phyloP scores from a whole-genome alignment of 2,888 invertebrate genomes.

The Pseudococcus viburni region DNA sequence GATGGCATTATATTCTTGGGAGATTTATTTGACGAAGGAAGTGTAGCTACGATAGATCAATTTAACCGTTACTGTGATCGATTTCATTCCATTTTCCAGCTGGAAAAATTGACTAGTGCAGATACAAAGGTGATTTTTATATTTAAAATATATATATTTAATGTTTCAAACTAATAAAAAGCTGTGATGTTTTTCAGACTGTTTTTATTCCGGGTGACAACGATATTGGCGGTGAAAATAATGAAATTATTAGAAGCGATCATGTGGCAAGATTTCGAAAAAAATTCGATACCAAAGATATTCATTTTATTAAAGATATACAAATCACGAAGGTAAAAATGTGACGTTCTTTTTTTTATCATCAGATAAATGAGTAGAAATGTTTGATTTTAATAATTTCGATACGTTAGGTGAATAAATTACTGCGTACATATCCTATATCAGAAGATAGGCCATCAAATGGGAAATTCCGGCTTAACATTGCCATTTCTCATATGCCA shows the following conservation, averaged over 20 bases:
- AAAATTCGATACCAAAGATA: conserved; percentile 63
- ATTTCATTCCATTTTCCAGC: conserved; percentile 76
- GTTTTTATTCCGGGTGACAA: conserved; percentile 96
- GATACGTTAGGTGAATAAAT: conserved; percentile 68
- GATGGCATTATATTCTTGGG: conserved; percentile 92
- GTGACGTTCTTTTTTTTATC: neutral
- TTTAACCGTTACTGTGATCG: conserved; percentile 83
- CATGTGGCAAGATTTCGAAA: conserved; percentile 67
- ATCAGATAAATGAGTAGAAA: neutral
- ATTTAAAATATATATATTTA: neutral
- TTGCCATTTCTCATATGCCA: conserved; percentile 84
- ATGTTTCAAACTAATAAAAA: conserved; percentile 4
- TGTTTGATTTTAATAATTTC: neutral
- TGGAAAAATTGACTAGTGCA: conserved; percentile 23
- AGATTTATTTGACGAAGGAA: conserved; percentile 96
- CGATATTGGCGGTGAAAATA: conserved; percentile 94
- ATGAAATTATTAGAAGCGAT: conserved; percentile 74
- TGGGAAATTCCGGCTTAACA: conserved; percentile 68
- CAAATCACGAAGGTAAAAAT: conserved; percentile 58
- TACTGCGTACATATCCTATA: conserved; percentile 68
- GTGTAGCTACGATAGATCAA: conserved; percentile 80
- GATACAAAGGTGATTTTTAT: conserved; percentile 48
- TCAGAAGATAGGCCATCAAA: conserved; percentile 43
- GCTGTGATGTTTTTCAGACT: conserved; percentile 69
- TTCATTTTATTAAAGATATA: conserved; percentile 38